phyloP scores from a whole-genome alignment of 2,888 invertebrate genomes.

The Apodemia hepburni region DNA sequence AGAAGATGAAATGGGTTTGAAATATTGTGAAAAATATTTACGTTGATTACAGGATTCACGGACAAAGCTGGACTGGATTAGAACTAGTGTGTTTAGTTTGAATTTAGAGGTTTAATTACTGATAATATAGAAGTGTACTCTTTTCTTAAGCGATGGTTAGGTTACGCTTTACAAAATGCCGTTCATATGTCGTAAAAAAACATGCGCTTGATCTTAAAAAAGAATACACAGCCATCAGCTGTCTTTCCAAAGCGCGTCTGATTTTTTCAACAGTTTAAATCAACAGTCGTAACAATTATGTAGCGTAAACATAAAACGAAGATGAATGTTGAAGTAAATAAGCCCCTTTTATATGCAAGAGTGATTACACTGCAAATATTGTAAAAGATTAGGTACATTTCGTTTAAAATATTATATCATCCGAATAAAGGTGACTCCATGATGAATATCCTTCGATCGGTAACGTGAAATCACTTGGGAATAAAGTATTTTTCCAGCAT shows the following conservation, averaged over 20 bases:
- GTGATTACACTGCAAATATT: conserved; percentile 4
- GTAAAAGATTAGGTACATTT: neutral
- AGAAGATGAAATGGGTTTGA: no score
- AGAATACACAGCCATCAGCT: neutral
- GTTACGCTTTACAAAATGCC: no score
- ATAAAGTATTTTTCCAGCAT: no score
- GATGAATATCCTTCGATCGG: no score
- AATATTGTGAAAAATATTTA: no score
- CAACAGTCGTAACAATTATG: conserved; percentile 7
- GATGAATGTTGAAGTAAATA: conserved; percentile 6
- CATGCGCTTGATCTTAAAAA: neutral
- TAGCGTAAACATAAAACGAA: conserved; percentile 4
- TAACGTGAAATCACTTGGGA: no score
- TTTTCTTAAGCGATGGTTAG: no score
- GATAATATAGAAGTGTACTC: no score
- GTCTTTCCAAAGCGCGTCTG: neutral
- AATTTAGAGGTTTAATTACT: no score
- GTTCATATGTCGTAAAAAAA: neutral
- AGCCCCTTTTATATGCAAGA: neutral
- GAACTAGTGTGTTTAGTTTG: no score
- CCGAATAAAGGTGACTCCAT: neutral
- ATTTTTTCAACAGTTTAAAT: conserved; percentile 2
- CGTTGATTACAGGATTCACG: no score
- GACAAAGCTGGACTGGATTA: no score
- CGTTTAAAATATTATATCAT: neutral